A percentile compares a stretch with the other conserved stretches of the same genome.
Evolutionary conservation across 2,888 invertebrate species (phyloP).

Genomic region (Rhyacophila evoluta): DNA sequence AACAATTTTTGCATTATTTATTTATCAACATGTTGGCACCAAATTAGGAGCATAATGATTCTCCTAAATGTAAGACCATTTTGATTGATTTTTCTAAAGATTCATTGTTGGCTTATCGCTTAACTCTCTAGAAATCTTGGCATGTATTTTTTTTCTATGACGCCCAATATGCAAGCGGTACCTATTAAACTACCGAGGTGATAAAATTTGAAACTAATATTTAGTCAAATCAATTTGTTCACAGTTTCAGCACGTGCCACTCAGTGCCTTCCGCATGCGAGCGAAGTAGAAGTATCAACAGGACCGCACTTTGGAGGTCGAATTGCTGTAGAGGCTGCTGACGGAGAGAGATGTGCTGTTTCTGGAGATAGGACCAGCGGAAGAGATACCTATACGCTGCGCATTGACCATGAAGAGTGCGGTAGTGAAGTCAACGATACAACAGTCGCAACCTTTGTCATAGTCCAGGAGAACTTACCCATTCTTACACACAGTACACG

Average conservation of each 20-base stretch:
- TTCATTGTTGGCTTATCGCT: no score
- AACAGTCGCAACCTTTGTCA: conserved; percentile 84
- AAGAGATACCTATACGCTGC: conserved; percentile 79
- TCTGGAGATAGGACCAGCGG: conserved; percentile 81
- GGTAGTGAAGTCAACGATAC: conserved; percentile 82
- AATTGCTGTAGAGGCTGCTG: conserved; percentile 80
- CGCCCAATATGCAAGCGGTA: no score
- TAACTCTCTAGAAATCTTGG: no score
- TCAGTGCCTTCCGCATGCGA: conserved; percentile 82
- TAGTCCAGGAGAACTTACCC: conserved; percentile 86
- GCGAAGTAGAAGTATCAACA: conserved; percentile 85
- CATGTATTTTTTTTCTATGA: no score
- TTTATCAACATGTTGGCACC: no score
- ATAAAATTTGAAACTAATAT: no score
- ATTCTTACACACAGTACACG: conserved; percentile 86
- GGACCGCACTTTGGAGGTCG: conserved; percentile 85
- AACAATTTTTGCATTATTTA: no score
- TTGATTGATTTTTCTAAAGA: no score
- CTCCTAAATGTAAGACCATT: no score
- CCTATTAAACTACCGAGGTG: no score
- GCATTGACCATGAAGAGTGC: conserved; percentile 80
- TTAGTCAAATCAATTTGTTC: not conserved
- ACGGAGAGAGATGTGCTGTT: conserved; percentile 79
- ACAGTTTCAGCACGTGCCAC: conserved; percentile 86
- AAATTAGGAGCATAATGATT: no score